Conservation (phyloP, 2,888 invertebrate genomes). For the Acanthosepion lycidas region DNA sequence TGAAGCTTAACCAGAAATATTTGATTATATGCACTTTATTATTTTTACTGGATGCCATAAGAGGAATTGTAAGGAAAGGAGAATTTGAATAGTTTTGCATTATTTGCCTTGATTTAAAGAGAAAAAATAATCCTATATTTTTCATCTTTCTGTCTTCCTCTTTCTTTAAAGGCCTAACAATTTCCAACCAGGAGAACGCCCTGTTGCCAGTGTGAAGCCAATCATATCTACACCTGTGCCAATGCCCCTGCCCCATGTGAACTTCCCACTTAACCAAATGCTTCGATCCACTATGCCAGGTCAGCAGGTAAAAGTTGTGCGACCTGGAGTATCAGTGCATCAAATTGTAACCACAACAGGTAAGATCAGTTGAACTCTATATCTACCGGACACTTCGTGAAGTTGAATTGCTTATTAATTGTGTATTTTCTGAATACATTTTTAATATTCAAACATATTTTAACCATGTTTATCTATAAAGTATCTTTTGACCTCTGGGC, state of each 20-base stretch:
- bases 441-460: too few relatives aligned
- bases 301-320: constrained; percentile 83
- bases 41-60: too few relatives aligned
- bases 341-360: constrained; percentile 84
- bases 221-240: constrained; percentile 81
- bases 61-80: not conserved
- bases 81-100: not conserved
- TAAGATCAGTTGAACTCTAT: constrained; percentile 64
- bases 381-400: too few relatives aligned
- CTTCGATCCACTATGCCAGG: constrained; percentile 90
- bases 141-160: not conserved
- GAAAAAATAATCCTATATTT: not conserved
- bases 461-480: too few relatives aligned
- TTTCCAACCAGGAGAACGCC: constrained; percentile 65
- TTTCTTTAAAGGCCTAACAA: constrained; percentile 37
- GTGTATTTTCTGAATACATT: too few relatives aligned
- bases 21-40: too few relatives aligned
- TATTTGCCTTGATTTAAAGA: not conserved
- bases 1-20: too few relatives aligned
- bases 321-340: constrained; percentile 46
- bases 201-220: constrained; percentile 83
- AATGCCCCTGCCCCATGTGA: constrained; percentile 54
- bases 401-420: too few relatives aligned
- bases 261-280: constrained; percentile 51
- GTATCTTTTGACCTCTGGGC: too few relatives aligned